Percentiles rank a stretch among this genome's conserved stretches.
Conservation (phyloP, 2,113 vertebrate genomes). For the Corvus moneduloides region DNA sequence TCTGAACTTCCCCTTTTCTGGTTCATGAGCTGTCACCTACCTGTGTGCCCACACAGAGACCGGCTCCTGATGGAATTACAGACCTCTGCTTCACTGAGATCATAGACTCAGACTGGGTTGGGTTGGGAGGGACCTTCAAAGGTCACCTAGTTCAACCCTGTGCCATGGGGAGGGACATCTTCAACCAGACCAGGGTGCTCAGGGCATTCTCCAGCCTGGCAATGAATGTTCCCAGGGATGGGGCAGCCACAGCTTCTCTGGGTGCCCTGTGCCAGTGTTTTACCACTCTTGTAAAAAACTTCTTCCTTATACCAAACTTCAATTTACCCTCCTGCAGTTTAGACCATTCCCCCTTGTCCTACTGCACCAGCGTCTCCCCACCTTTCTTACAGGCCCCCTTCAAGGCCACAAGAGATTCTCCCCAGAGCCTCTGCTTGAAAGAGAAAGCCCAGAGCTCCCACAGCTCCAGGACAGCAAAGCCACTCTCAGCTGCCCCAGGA, state of each 20-base stretch:
- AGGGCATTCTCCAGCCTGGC: not conserved
- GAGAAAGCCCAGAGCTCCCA: not conserved
- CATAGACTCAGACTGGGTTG: not conserved
- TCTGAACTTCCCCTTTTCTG: not conserved
- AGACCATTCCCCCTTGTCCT: too few relatives aligned
- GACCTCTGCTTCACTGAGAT: not conserved
- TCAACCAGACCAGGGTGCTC: not conserved
- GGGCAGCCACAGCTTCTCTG: not conserved
- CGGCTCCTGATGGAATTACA: not conserved
- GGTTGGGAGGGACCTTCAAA: not conserved
- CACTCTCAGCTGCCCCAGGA: not conserved
- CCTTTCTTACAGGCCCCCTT: not conserved
- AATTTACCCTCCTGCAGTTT: not conserved
- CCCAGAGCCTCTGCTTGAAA: not conserved
- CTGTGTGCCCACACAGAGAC: not conserved
- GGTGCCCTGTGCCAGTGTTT: not conserved
- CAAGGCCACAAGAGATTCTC: not conserved
- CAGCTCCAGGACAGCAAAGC: not conserved
- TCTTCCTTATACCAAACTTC: too few relatives aligned
- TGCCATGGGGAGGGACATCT: not conserved
- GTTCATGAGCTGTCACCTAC: not conserved
- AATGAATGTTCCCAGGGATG: not conserved
- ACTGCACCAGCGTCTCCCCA: not conserved
- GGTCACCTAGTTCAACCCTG: too few relatives aligned
- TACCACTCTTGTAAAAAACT: not conserved